Evolutionary conservation across 2,113 vertebrate genomes (phyloP).

Genomic region (Equus quagga): DNA sequence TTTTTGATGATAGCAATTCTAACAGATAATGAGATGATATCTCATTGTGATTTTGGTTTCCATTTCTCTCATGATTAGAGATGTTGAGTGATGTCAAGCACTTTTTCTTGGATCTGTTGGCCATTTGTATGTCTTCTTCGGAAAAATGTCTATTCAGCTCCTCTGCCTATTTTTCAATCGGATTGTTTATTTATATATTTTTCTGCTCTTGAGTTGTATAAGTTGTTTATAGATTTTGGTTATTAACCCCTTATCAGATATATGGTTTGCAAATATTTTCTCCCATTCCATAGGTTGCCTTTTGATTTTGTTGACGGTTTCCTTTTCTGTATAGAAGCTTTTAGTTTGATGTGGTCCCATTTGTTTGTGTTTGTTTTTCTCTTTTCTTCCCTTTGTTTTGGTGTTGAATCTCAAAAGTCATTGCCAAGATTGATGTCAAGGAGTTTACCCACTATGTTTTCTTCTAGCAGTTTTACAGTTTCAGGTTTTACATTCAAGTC

Average conservation of each 20-base stretch:
- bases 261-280: not conserved
- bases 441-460: not conserved
- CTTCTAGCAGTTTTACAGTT: not conserved
- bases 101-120: not conserved
- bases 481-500: not conserved
- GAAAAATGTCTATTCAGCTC: not conserved
- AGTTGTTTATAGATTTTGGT: not conserved
- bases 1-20: not conserved
- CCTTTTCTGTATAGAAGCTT: not conserved
- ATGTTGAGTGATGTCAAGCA: not conserved
- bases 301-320: not conserved
- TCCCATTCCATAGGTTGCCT: not conserved
- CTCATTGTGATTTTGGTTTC: not conserved
- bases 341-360: not conserved
- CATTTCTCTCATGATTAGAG: not conserved
- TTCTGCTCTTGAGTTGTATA: not conserved
- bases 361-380: not conserved
- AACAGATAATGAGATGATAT: not conserved
- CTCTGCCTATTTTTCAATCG: not conserved
- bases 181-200: not conserved
- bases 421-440: not conserved
- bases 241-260: not conserved
- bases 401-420: not conserved
- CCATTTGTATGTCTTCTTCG: not conserved
- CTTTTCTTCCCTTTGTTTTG: not conserved